Conservation (phyloP, 2,888 invertebrate genomes). For the Microctonus aethiopoides region DNA sequence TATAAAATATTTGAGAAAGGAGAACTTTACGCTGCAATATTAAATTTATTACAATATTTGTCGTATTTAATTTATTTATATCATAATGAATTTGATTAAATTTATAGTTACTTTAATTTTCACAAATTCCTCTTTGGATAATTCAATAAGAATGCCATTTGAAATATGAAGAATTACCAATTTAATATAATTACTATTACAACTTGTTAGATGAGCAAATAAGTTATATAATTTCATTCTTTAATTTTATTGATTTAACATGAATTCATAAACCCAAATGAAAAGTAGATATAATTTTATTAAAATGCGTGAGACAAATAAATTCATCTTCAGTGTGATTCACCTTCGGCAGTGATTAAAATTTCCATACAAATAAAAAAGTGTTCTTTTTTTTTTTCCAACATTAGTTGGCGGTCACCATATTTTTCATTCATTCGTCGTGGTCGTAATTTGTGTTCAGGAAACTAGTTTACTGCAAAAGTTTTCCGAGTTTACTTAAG, state of each 20-base stretch:
- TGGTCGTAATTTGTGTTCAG: conserved; percentile 53
- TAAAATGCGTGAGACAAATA: not conserved
- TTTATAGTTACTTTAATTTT: no score
- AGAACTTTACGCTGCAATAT: no score
- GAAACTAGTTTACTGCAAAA: conserved; percentile 52
- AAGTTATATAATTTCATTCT: no score
- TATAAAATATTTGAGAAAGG: no score
- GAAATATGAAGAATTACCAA: no score
- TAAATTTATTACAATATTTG: no score
- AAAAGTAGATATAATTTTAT: not conserved
- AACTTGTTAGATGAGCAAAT: not conserved
- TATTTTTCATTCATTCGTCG: conserved; percentile 49
- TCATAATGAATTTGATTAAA: no score
- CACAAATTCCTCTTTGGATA: no score
- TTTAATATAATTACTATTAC: no score
- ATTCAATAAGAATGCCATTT: no score
- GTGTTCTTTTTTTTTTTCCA: conserved; percentile 34
- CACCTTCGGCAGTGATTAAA: not conserved
- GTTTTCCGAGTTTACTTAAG: conserved; percentile 53
- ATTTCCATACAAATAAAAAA: conserved; percentile 9
- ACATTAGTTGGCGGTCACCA: conserved; percentile 41
- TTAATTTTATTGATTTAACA: not conserved
- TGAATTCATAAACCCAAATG: not conserved
- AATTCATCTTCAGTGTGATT: not conserved
- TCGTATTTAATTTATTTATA: no score